phyloP scores from a whole-genome alignment of 2,113 vertebrate species.

The Caracal caracal region DNA sequence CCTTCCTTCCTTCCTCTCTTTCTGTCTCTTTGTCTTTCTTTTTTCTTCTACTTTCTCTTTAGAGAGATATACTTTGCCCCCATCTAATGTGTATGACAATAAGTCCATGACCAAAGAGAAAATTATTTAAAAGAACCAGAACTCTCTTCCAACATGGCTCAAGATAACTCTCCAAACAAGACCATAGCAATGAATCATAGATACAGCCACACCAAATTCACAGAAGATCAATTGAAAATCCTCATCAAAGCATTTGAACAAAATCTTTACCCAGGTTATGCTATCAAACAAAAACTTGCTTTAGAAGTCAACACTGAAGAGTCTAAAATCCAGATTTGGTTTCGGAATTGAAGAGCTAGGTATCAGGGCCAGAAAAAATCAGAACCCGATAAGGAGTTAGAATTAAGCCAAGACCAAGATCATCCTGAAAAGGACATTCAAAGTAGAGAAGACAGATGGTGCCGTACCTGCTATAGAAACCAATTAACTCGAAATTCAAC shows the following conservation, averaged over 20 bases:
- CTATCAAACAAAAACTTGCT: neutral
- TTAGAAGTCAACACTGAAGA: neutral
- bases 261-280: neutral
- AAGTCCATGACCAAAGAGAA: neutral
- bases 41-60: neutral
- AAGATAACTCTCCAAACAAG: neutral
- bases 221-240: neutral
- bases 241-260: neutral
- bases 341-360: constrained; percentile 23
- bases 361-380: neutral
- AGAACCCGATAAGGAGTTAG: neutral
- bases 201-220: neutral
- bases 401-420: neutral
- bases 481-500: too few species aligned
- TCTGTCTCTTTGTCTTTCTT: neutral
- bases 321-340: neutral
- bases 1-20: neutral
- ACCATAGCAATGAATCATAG: neutral
- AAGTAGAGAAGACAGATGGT: neutral
- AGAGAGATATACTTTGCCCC: neutral
- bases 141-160: neutral
- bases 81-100: neutral
- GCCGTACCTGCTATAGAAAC: neutral
- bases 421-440: neutral
- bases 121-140: neutral